Evolutionary conservation across 1,140 invertebrate species (phyloP), one percentile per base, ranked within the genome.

Genomic region (Asbolus verrucosus): DNA sequence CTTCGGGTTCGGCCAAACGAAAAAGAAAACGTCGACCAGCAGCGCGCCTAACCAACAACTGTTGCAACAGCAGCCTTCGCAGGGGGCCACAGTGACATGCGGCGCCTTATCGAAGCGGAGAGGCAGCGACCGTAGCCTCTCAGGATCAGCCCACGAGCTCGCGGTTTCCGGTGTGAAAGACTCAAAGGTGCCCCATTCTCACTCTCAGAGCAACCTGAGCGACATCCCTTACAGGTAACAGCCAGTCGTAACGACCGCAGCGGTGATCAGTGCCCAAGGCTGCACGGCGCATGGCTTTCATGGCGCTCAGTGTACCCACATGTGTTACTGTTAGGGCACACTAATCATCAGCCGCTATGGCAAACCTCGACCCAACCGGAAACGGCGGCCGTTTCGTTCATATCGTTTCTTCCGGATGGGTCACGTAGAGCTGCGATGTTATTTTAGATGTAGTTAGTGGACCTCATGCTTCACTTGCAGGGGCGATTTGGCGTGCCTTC

Each of bases 1-100:
- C 82, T 96, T 97, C 82, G 91, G 88, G 73, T 96, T 96, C 82
- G 92, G 90, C 13, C 92, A 90, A 72, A 88, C 89, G 8, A 95
- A 94, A 79, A 95, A 95, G 81, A 96, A 93, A 78, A 82, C 85
- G 43, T 89, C 91, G 36, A 87, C 89, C 21, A 89, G 87, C 16
- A 83, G 87, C 16, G 83, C 87, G 46, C 78, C 87, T 72, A 81
- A 82, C 70, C 76, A 78, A 36, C 81, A 82, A 65, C 81, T 82
- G 24, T 75, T 84, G 13, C 83, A 83, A 50, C 80, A 82, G 73
- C 75, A 74, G 71, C 70, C 54, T 70, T 76, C 30, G 68, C 77
- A 75, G 54, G 73, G 68, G 59, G 71, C 67, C 14, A 62, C 70
- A 76, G 82, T 66, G 77, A 80, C 70, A 73, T 73, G 74, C 41